Conservation (phyloP, 2,797 vertebrate species). For the Heliangelus exortis region DNA sequence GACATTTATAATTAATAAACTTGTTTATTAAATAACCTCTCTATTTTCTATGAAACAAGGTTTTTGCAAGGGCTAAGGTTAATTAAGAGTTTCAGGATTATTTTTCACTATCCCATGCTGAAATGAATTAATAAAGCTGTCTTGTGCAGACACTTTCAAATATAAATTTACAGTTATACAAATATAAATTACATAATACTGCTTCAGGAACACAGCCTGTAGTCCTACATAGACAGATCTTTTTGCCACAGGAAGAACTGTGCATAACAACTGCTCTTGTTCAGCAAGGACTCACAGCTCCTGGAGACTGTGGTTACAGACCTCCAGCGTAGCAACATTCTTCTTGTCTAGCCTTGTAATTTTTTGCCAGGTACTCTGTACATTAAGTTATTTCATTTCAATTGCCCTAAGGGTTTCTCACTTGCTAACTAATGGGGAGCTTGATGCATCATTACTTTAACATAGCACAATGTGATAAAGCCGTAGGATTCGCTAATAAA, state of each 20-base stretch:
- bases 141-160: not conserved
- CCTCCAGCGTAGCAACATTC: constrained; percentile 27
- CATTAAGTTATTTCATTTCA: constrained; percentile 53
- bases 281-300: not conserved
- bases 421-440: constrained; percentile 54
- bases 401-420: constrained; percentile 44
- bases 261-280: not conserved
- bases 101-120: not conserved
- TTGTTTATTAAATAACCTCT: not conserved
- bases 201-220: not conserved
- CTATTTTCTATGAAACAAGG: not conserved
- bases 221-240: not conserved
- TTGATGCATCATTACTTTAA: constrained; percentile 60
- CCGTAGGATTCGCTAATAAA: constrained; percentile 34
- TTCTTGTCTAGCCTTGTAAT: constrained; percentile 44
- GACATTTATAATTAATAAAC: not conserved
- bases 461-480: constrained; percentile 40
- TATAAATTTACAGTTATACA: not conserved
- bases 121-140: not conserved
- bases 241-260: not conserved
- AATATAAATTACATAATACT: not conserved
- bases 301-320: constrained; percentile 27
- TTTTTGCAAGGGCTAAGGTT: not conserved
- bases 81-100: not conserved
- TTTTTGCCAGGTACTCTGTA: constrained; percentile 55